Conservation (phyloP, 2,113 vertebrate species). For the Emydura subglobosa region DNA sequence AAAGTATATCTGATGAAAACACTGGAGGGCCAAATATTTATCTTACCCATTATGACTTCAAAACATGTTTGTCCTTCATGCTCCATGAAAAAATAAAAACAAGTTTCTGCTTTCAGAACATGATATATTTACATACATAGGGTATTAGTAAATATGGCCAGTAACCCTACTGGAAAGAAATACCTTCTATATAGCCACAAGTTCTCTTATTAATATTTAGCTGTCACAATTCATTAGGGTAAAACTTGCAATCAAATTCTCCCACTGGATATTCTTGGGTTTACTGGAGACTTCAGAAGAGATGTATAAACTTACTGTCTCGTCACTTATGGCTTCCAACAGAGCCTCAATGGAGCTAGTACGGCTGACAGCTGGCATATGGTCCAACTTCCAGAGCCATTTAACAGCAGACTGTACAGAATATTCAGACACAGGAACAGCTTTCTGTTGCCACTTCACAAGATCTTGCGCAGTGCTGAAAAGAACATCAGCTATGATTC, state of each 20-base stretch:
- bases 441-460: conserved; percentile 77
- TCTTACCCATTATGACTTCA: conserved; percentile 45
- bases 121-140: conserved; percentile 47
- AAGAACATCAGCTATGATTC: conserved; percentile 33
- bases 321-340: conserved; percentile 78
- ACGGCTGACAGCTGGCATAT: conserved; percentile 38
- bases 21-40: conserved; percentile 30
- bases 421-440: conserved; percentile 61
- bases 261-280: conserved; percentile 16
- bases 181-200: conserved; percentile 4
- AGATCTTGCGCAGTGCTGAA: conserved; percentile 75
- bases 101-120: conserved; percentile 48
- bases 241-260: not conserved
- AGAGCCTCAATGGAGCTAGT: conserved; percentile 68
- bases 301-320: conserved; percentile 71
- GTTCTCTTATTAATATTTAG: conserved; percentile 53
- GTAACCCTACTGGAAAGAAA: conserved; percentile 23
- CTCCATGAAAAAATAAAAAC: conserved; percentile 30
- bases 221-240: conserved; percentile 35
- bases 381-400: conserved; percentile 76
- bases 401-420: conserved; percentile 74
- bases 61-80: conserved; percentile 42
- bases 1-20: conserved; percentile 30
- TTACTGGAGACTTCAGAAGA: conserved; percentile 52
- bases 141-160: conserved; percentile 14